phyloP scores from a whole-genome alignment of 2,888 invertebrate genomes.

The Toxonevra muliebris region DNA sequence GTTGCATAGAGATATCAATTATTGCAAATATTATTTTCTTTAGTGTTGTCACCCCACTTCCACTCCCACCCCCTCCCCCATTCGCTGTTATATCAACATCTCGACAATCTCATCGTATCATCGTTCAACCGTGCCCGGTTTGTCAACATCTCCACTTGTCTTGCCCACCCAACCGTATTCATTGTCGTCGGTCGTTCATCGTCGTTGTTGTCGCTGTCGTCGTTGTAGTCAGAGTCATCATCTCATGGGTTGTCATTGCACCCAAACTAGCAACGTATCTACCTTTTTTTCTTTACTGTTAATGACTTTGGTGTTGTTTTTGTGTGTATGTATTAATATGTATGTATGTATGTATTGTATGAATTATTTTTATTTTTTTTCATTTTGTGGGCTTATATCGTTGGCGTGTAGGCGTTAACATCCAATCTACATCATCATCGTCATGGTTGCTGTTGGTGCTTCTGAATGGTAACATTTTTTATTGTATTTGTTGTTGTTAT shows the following conservation, averaged over 20 bases:
- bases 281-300: constrained; percentile 17
- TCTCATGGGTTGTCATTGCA: constrained; percentile 11
- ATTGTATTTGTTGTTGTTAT: constrained; percentile 6
- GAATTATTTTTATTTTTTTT: not conserved
- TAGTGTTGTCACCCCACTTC: too few species aligned
- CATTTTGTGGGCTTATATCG: too few species aligned
- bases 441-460: constrained; percentile 1
- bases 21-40: too few species aligned
- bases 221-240: not conserved
- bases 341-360: not conserved
- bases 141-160: constrained; percentile 4
- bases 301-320: constrained; percentile 33
- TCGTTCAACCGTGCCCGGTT: not conserved
- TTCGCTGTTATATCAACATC: not conserved
- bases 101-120: not conserved
- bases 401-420: not conserved
- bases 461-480: not conserved
- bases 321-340: not conserved
- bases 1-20: too few species aligned
- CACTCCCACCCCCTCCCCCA: too few species aligned
- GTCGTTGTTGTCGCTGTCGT: not conserved
- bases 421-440: not conserved
- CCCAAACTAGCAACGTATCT: constrained; percentile 22
- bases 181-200: not conserved
- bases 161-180: constrained; percentile 1